These are phyloP conservation scores for Hypsopygia costalis DNA, from an alignment of 2,888 invertebrate species.

Conservation along the genomic window DNA sequence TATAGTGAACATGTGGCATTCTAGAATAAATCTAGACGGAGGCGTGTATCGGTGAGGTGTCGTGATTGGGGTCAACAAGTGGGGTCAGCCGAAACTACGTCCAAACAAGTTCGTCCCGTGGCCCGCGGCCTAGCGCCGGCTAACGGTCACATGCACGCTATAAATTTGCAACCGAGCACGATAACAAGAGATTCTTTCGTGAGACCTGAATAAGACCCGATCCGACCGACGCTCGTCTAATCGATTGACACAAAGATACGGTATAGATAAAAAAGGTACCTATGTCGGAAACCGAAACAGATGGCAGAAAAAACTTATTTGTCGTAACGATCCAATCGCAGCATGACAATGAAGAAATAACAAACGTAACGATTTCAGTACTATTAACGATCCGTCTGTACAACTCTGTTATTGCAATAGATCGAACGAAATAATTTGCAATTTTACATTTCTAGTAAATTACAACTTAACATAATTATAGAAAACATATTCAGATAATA, in stretches of 20 bases:
- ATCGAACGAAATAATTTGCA: too few species aligned
- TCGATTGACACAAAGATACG: too few species aligned
- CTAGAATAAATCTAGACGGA: slow-evolving; percentile 22
- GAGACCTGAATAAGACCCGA: too few species aligned
- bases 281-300: slow-evolving; percentile 4
- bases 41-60: slow-evolving; percentile 1
- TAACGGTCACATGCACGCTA: background rate
- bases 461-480: too few species aligned
- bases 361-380: background rate
- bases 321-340: slow-evolving; percentile 4
- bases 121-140: slow-evolving; percentile 9
- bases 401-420: too few species aligned
- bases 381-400: too few species aligned
- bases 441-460: too few species aligned
- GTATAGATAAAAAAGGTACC: too few species aligned
- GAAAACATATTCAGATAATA: too few species aligned
- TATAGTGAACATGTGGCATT: slow-evolving; percentile 20
- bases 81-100: slow-evolving; percentile 40
- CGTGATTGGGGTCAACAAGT: slow-evolving; percentile 24
- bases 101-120: slow-evolving; percentile 26
- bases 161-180: background rate
- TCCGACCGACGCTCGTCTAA: too few species aligned
- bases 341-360: slow-evolving; percentile 4
- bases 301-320: slow-evolving; percentile 2
- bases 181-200: background rate